Evolutionary conservation across 2,888 invertebrate species (phyloP), one percentile per base, ranked within the genome.

Genomic region (Xestia xanthographa): DNA sequence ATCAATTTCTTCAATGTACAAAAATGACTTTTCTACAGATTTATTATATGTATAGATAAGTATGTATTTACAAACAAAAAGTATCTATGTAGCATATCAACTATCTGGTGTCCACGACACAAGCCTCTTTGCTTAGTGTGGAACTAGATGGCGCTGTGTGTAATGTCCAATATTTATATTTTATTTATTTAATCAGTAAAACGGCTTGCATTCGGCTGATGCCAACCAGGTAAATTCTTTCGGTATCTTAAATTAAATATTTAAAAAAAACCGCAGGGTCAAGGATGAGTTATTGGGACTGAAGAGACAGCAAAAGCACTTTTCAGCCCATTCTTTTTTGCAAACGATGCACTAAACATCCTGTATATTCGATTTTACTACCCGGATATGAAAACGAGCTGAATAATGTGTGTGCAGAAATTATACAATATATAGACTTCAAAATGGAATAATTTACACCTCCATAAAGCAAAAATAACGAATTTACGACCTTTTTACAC

Each of bases 401-500:
- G 3, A 63, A 14, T 22, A 12, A 38, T 14, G 38, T n/a, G n/a
- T 38, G 38, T 63, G n/a, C 62, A 41, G 62, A 22, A n/a, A 63
- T 38, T 41, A 38, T 3, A 62, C 38, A 14, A 41, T 41, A n/a
- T 14, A 63, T 11, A 22, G 29, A 45, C 29, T 69, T 60, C 14
- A 41, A 56, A 66, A 69, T 66, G 29, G 26, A 66, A 83, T 77
- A 60, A 66, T 77, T 69, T 62, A 65, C 48, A 79, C 48, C 34
- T 65, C 20, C 56, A 29, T 72, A 60, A 66, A 63, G 56, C 26
- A 56, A 63, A 70, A 77, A 70, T 56, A 56, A 60, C 26, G 38
- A 48, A 69, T 69, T 83, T 70, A 80, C 66, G 66, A 50, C 53
- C 5, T 62, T 72, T 79, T 62, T 60, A 69, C 68, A 68, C 26